Evolutionary conservation across 2,797 vertebrate genomes (phyloP).

Genomic region (Tokudaia tokunoshimensis): DNA sequence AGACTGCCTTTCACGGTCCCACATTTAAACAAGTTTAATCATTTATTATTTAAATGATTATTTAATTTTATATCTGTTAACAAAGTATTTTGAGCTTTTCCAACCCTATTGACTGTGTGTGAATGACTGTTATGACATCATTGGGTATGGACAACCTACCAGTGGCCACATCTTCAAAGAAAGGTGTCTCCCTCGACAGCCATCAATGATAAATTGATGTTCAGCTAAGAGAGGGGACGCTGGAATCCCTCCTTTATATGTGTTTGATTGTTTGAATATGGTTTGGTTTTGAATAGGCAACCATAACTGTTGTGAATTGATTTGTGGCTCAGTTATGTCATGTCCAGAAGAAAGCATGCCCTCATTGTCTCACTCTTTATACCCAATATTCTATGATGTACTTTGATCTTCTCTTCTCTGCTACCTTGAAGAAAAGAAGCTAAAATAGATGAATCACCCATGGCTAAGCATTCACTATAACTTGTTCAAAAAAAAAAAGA

Average conservation of each 20-base stretch:
- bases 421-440: background rate
- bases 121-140: background rate
- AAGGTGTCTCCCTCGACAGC: background rate
- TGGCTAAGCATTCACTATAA: no score
- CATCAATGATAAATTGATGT: background rate
- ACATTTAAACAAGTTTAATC: background rate
- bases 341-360: background rate
- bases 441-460: background rate
- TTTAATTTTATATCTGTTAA: background rate
- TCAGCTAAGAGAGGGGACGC: background rate
- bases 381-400: background rate
- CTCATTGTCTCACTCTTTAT: background rate
- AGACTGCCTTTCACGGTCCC: no score
- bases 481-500: background rate
- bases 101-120: background rate
- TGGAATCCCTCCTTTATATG: fast-evolving
- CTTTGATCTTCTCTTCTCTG: background rate
- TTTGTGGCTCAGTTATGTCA: background rate
- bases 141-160: background rate
- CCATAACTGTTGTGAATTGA: background rate
- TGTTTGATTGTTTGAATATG: background rate
- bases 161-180: background rate
- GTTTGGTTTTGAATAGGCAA: background rate
- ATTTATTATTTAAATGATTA: background rate
- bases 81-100: background rate